Evolutionary conservation across 2,888 invertebrate species (phyloP), one percentile per base, ranked within the genome.

Genomic region (Schrankia costaestrigalis): DNA sequence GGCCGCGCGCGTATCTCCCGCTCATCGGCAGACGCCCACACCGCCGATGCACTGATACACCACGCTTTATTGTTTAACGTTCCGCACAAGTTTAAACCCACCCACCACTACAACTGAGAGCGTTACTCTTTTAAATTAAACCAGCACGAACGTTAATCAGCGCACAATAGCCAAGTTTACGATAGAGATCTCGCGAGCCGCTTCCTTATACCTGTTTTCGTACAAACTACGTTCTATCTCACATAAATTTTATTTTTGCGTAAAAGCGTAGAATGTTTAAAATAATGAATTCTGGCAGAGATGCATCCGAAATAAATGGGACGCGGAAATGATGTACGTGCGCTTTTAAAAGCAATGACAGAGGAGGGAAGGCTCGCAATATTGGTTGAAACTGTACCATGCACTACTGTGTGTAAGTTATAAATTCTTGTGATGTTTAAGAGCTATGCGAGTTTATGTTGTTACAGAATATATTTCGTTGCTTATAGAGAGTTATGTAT

Each of bases 251-350:
- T 8, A 12, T 35, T 14, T 11, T 10, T 35, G 11, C 24, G 11
- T 25, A 30, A 38, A 28, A 35, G 43, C 47, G n/a, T 42, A 28
- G 28, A 52, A 52, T 48, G 37, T 43, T 38, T 35, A 34, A 56
- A 56, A 36, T 52, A 56, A 56, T 44, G 48, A 52, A 52, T 47
- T 56, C 52, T 43, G 52, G 31, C 51, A 46, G 41, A 43, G 42
- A 47, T 53, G 56, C 56, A 56, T 52, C 37, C 27, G 38, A 43
- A 47, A 53, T 52, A 56, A 38, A 53, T 53, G 48, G 53, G 37
- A 28, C 56, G 37, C 33, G 33, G 18, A 27, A 28, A 35, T 56
- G 56, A 53, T 38, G 35, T 43, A 53, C 43, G 10, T 31, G 7
- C 26, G 40, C 30, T 35, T 41, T 22, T 11, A 36, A 9, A 18